Evolutionary conservation across 2,888 invertebrate genomes (phyloP).

Genomic region (Apodemia duryi): DNA sequence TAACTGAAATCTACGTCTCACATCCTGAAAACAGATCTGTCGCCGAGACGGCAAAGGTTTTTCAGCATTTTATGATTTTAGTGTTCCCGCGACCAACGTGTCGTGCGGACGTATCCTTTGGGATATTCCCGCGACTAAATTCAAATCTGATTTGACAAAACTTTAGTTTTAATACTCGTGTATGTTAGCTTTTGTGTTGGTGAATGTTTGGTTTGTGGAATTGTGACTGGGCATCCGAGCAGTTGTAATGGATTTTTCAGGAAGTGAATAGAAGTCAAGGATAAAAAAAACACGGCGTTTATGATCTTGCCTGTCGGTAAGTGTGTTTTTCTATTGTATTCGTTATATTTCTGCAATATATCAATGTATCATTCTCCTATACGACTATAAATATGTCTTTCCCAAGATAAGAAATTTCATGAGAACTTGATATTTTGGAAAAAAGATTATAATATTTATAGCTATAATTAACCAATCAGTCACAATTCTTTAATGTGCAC

Average conservation of each 20-base stretch:
- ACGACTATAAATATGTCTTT: no score
- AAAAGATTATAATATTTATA: no score
- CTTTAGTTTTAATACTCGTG: constrained; percentile 10
- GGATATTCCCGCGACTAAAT: not conserved
- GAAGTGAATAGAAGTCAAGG: constrained; percentile 9
- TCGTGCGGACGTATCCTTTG: constrained; percentile 4
- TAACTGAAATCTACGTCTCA: not conserved
- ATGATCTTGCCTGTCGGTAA: constrained; percentile 15
- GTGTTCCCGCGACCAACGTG: constrained; percentile 5
- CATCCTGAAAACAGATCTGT: constrained; percentile 5
- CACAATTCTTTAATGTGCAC: no score
- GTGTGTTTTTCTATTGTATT: constrained; percentile 6
- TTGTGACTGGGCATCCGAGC: not conserved
- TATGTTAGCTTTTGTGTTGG: not conserved
- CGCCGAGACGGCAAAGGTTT: not conserved
- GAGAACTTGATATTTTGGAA: not conserved
- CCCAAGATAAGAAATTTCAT: no score
- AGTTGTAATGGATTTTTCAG: not conserved
- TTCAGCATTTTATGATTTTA: constrained; percentile 8
- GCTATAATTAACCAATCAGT: no score
- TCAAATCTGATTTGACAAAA: constrained; percentile 3
- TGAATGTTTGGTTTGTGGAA: not conserved
- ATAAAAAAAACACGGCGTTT: constrained; percentile 3
- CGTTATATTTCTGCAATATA: not conserved
- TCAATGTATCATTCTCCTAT: no score